phyloP scores from a whole-genome alignment of 2,113 vertebrate species.

The Holacanthus passer region DNA sequence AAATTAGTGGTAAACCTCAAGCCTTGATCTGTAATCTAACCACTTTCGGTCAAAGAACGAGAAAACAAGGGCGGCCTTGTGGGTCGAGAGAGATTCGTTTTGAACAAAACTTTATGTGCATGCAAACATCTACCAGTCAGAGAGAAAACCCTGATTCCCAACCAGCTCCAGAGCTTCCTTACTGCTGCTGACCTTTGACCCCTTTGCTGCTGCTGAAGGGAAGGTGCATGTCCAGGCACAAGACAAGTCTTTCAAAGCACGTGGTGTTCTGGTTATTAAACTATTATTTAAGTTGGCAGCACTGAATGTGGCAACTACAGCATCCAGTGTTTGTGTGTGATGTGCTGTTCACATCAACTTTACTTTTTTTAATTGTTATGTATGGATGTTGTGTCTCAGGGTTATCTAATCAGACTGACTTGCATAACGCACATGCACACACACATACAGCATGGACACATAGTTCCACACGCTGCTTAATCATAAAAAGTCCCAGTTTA shows the following conservation, averaged over 20 bases:
- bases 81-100: background rate
- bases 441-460: conserved; percentile 15
- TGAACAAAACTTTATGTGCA: too few species aligned
- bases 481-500: conserved; percentile 31
- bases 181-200: background rate
- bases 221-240: background rate
- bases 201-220: background rate
- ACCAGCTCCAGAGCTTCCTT: background rate
- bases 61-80: background rate
- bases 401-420: conserved; percentile 22
- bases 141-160: background rate
- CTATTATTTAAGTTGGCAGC: background rate
- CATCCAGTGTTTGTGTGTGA: conserved; percentile 6
- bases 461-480: conserved; percentile 8
- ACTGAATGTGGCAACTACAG: too few species aligned
- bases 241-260: conserved; percentile 1
- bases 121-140: too few species aligned
- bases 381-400: background rate
- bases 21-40: background rate
- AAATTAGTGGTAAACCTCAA: background rate
- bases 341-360: background rate
- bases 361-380: background rate
- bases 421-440: background rate
- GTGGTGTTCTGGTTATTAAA: background rate
- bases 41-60: background rate